Conservation (phyloP, 2,797 vertebrate species). For the Nannoperca obscura region DNA sequence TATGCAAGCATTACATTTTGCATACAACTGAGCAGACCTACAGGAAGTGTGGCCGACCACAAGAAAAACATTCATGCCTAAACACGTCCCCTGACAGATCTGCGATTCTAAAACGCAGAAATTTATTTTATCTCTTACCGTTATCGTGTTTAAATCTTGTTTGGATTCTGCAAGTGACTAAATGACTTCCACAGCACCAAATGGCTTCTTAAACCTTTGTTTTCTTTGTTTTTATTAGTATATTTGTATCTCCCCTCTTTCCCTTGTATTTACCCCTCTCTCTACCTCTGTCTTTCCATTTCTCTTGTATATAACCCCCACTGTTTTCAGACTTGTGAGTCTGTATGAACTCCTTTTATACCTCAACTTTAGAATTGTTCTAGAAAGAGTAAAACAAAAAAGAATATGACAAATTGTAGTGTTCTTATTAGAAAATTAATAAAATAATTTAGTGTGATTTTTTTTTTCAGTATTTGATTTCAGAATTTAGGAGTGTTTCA, state of each 20-base stretch:
- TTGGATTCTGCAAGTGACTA: conserved; percentile 50
- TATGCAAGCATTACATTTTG: background rate
- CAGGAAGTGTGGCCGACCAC: background rate
- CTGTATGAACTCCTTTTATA: conserved; percentile 91
- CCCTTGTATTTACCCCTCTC: conserved; percentile 88
- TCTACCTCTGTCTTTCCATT: conserved; percentile 89
- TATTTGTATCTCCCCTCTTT: conserved; percentile 85
- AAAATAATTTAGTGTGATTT: conserved; percentile 90
- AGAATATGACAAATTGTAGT: conserved; percentile 91
- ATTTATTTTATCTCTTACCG: background rate
- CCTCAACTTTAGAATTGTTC: conserved; percentile 93
- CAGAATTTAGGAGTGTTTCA: conserved; percentile 82
- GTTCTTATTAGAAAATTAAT: conserved; percentile 92
- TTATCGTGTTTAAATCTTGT: conserved; percentile 22
- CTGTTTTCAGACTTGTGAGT: conserved; percentile 89
- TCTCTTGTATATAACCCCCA: conserved; percentile 90
- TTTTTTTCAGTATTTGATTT: conserved; percentile 82
- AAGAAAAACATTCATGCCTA: background rate
- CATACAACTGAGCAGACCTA: background rate
- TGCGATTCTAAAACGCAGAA: conserved; percentile 12
- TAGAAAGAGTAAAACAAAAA: conserved; percentile 89
- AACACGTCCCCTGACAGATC: conserved; percentile 11
- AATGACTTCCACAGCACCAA: conserved; percentile 80
- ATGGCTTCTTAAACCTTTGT: conserved; percentile 68
- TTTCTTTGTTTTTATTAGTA: conserved; percentile 82